These are phyloP conservation scores for Intellagama lesueurii DNA, from an alignment of 2,797 vertebrate species.

Conservation along the genomic window DNA sequence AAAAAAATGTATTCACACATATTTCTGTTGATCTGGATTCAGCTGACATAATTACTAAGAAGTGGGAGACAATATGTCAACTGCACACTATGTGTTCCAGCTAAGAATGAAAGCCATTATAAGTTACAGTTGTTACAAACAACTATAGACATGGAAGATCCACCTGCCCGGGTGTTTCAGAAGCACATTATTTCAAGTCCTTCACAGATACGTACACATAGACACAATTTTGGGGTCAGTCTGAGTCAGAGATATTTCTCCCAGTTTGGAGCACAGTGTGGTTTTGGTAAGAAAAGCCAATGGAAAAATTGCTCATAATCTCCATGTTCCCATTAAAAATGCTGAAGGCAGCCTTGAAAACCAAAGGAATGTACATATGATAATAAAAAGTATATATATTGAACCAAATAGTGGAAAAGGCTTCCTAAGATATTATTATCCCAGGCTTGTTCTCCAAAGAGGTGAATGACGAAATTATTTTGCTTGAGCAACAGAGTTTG, in stretches of 20 bases:
- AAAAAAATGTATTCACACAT: background rate
- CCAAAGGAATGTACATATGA: slow-evolving; percentile 76
- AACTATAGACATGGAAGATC: background rate
- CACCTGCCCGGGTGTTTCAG: background rate
- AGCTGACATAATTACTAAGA: background rate
- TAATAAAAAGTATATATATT: slow-evolving; percentile 67
- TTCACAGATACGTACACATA: slow-evolving; percentile 21
- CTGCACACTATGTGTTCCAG: background rate
- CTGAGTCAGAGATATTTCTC: slow-evolving; percentile 71
- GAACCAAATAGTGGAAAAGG: slow-evolving; percentile 72
- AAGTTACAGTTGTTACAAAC: background rate
- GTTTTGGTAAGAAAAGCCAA: slow-evolving; percentile 71
- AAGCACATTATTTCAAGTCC: slow-evolving; percentile 42
- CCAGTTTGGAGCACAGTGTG: slow-evolving; percentile 69
- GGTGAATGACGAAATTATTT: slow-evolving; percentile 69
- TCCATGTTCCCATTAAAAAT: slow-evolving; percentile 62
- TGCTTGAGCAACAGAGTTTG: slow-evolving; percentile 51
- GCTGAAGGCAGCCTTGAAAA: slow-evolving; percentile 72
- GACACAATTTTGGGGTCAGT: slow-evolving; percentile 62
- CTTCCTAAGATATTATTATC: slow-evolving; percentile 73
- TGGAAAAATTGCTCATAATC: slow-evolving; percentile 71
- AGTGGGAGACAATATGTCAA: no score
- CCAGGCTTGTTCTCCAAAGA: slow-evolving; percentile 58
- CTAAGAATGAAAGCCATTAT: background rate
- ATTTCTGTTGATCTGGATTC: background rate